A percentile compares a stretch with the other conserved stretches of the same genome.
Evolutionary conservation across 2,113 vertebrate species (phyloP).

Genomic region (Colius striatus): DNA sequence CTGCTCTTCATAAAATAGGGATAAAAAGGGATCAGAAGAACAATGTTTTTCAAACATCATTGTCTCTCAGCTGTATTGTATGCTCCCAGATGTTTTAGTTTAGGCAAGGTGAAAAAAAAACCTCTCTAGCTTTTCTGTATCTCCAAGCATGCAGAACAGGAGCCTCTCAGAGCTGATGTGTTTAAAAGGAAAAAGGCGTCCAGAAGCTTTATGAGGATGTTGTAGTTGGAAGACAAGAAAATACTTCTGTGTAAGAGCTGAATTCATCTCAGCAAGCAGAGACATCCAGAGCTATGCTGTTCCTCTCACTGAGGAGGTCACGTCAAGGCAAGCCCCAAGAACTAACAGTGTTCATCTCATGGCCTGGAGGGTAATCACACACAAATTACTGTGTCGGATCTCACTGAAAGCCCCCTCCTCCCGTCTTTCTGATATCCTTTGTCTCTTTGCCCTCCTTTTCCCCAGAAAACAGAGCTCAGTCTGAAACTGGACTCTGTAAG

Average conservation of each 20-base stretch:
- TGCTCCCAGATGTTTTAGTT: neutral
- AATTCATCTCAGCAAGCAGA: neutral
- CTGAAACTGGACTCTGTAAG: neutral
- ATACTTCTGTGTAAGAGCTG: neutral
- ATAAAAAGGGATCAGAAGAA: slow-evolving; percentile 53
- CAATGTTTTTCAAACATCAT: neutral
- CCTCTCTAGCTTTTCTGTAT: neutral
- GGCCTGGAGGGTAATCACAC: neutral
- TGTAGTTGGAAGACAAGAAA: neutral
- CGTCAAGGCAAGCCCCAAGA: neutral
- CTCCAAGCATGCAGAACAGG: neutral
- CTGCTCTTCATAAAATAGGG: neutral
- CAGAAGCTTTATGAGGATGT: slow-evolving; percentile 27
- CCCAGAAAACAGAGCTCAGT: neutral
- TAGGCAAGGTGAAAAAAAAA: neutral
- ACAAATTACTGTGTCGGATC: slow-evolving; percentile 31
- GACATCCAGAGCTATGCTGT: neutral
- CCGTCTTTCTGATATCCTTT: neutral
- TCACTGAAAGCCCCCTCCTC: neutral
- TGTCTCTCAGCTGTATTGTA: neutral
- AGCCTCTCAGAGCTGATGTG: neutral
- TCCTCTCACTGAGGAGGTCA: slow-evolving; percentile 12
- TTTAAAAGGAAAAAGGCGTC: slow-evolving; percentile 12
- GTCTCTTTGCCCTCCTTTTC: neutral
- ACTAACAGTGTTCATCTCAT: neutral